phyloP scores from a whole-genome alignment of 2,113 vertebrate genomes.

The Aptenodytes forsteri region DNA sequence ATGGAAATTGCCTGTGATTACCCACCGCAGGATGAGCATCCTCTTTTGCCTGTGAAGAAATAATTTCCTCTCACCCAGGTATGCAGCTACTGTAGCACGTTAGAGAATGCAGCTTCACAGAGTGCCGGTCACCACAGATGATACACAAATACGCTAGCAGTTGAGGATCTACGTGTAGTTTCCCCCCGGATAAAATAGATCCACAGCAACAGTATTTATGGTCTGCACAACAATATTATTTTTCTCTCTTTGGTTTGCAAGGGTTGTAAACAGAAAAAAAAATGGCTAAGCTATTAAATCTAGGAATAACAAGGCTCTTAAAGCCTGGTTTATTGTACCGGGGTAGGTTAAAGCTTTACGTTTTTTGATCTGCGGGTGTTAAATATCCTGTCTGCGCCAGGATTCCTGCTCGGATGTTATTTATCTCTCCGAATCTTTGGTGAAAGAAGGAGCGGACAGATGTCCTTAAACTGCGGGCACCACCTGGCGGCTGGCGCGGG shows the following conservation, averaged over 20 bases:
- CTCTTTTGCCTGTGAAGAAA: conserved; percentile 50
- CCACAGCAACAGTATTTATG: conserved; percentile 48
- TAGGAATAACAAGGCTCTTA: conserved; percentile 70
- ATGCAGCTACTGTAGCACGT: background rate
- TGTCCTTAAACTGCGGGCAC: conserved; percentile 71
- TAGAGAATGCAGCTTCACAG: background rate
- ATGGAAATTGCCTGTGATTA: conserved; percentile 27
- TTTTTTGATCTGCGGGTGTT: conserved; percentile 63
- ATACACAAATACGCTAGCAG: background rate
- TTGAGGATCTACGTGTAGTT: conserved; percentile 10
- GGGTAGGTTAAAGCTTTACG: conserved; percentile 60
- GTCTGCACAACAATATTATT: conserved; percentile 56
- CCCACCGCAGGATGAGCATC: conserved; percentile 8
- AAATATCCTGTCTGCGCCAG: conserved; percentile 49
- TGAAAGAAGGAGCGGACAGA: conserved; percentile 32
- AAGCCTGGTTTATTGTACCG: conserved; percentile 66
- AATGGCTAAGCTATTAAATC: conserved; percentile 61
- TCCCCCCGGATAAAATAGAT: conserved; percentile 35
- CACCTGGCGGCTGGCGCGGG: conserved; percentile 67
- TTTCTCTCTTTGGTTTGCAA: conserved; percentile 65
- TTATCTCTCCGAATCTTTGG: conserved; percentile 4
- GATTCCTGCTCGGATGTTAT: conserved; percentile 40
- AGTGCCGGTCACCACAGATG: background rate
- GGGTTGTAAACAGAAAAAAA: conserved; percentile 63
- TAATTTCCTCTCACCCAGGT: conserved; percentile 30